A percentile compares a stretch with the other conserved stretches of the same genome.
phyloP scores from a whole-genome alignment of 2,888 invertebrate species.

The Gymnoscelis rufifasciata region DNA sequence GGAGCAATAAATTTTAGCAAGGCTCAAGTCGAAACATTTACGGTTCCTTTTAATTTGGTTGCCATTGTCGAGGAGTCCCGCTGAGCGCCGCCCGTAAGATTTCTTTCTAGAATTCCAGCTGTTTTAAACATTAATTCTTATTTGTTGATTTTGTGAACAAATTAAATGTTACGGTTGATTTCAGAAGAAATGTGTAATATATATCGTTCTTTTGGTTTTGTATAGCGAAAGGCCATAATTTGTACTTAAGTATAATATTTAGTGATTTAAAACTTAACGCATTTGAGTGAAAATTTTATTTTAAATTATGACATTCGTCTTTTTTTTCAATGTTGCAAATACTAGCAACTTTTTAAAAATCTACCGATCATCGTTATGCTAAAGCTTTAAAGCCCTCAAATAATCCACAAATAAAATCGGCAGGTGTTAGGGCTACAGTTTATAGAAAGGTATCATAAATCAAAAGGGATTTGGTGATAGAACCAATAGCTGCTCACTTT shows the following conservation, averaged over 20 bases:
- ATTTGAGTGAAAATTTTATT: neutral
- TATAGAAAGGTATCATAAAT: slow-evolving; percentile 53
- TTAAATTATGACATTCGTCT: no score
- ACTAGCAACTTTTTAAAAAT: no score
- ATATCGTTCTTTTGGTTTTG: neutral
- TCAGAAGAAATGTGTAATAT: slow-evolving; percentile 12
- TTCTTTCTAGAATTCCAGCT: slow-evolving; percentile 74
- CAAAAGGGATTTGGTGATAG: slow-evolving; percentile 54
- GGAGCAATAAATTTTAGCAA: slow-evolving; percentile 75
- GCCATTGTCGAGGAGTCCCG: slow-evolving; percentile 74
- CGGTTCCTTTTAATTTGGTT: slow-evolving; percentile 78
- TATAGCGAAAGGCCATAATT: no score
- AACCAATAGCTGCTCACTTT: slow-evolving; percentile 50
- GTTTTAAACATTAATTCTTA: slow-evolving; percentile 72
- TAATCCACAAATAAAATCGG: slow-evolving; percentile 36
- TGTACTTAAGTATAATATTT: no score
- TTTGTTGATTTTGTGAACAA: slow-evolving; percentile 67
- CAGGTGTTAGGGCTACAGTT: slow-evolving; percentile 49
- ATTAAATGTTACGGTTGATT: slow-evolving; percentile 52
- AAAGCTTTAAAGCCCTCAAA: slow-evolving; percentile 17
- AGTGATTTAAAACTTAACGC: no score
- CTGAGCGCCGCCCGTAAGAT: slow-evolving; percentile 65
- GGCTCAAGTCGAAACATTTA: slow-evolving; percentile 75
- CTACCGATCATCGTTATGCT: no score
- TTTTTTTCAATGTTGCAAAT: no score